A percentile compares a stretch with the other conserved stretches of the same genome.
These are phyloP conservation scores for Palythoa grandiflora DNA, from an alignment of 92 coral and sea anemone genomes.

Conservation along the genomic window DNA sequence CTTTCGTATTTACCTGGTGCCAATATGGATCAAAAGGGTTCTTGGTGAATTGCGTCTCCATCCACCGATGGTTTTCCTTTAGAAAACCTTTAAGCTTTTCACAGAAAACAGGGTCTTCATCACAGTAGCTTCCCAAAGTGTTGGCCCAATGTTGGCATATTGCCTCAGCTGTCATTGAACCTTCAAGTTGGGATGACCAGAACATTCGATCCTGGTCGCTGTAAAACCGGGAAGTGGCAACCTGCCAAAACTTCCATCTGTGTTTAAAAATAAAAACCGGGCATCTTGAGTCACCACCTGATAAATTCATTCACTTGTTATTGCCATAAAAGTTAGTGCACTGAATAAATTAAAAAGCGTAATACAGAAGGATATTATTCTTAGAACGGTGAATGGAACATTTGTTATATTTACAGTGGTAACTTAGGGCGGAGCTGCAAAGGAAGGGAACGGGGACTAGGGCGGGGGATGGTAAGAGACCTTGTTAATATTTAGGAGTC, in stretches of 20 bases:
- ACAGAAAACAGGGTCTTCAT: constrained; percentile 69
- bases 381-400: background rate
- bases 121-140: constrained; percentile 74
- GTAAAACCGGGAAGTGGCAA: constrained; percentile 31
- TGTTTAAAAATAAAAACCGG: no score
- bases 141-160: constrained; percentile 73
- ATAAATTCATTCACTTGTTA: no score
- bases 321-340: no score
- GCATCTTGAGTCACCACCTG: no score
- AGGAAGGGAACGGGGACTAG: no score
- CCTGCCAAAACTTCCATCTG: constrained; percentile 43
- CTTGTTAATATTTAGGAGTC: no score
- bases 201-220: constrained; percentile 43
- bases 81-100: constrained; percentile 66
- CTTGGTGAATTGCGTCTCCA: constrained; percentile 58
- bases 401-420: background rate
- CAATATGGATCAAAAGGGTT: constrained; percentile 77
- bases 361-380: background rate
- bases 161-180: constrained; percentile 83
- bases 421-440: no score
- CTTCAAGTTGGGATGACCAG: constrained; percentile 68
- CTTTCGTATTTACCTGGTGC: constrained; percentile 78
- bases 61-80: constrained; percentile 70
- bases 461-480: no score
- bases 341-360: no score